These are phyloP conservation scores for Centroberyx gerrardi DNA, from an alignment of 2,797 vertebrate species.

Conservation along the genomic window DNA sequence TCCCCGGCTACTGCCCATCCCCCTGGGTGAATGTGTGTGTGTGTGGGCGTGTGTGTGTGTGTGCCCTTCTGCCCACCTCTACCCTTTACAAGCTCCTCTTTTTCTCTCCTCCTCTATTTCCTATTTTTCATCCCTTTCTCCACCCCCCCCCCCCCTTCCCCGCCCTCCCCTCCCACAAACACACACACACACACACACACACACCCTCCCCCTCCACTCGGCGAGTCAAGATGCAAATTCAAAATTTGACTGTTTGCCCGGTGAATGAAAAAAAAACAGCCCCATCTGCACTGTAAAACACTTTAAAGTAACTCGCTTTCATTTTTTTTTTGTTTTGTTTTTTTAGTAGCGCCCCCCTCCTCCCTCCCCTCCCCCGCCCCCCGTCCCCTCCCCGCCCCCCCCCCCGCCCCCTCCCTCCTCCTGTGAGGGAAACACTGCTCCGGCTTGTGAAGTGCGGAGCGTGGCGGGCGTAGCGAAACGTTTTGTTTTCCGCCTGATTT, in stretches of 20 bases:
- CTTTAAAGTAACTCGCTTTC: neutral
- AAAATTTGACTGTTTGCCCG: slow-evolving; percentile 32
- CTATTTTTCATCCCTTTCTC: neutral
- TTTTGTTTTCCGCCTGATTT: slow-evolving; percentile 52
- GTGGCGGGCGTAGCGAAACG: neutral
- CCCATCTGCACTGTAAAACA: slow-evolving; percentile 34
- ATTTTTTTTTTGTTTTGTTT: neutral
- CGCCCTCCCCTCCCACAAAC: slow-evolving; percentile 1
- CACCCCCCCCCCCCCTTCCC: neutral
- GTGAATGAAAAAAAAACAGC: slow-evolving; percentile 6
- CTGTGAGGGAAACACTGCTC: slow-evolving; percentile 26
- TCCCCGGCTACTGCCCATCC: slow-evolving; percentile 63
- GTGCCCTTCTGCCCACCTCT: slow-evolving; percentile 68
- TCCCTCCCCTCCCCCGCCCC: neutral
- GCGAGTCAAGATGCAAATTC: slow-evolving; percentile 29
- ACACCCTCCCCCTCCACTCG: neutral
- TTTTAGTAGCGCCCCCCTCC: neutral
- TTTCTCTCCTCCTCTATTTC: slow-evolving; percentile 20
- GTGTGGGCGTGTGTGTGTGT: slow-evolving; percentile 14
- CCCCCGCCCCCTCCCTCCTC: neutral
- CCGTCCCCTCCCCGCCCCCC: neutral
- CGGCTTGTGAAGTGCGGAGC: slow-evolving; percentile 4
- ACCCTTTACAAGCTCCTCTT: slow-evolving; percentile 32
- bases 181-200: too few species aligned
- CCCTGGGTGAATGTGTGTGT: slow-evolving; percentile 50